Percentiles rank a stretch among this genome's conserved stretches.
phyloP scores from a whole-genome alignment of 2,113 vertebrate species.

The Crotalus tigris region DNA sequence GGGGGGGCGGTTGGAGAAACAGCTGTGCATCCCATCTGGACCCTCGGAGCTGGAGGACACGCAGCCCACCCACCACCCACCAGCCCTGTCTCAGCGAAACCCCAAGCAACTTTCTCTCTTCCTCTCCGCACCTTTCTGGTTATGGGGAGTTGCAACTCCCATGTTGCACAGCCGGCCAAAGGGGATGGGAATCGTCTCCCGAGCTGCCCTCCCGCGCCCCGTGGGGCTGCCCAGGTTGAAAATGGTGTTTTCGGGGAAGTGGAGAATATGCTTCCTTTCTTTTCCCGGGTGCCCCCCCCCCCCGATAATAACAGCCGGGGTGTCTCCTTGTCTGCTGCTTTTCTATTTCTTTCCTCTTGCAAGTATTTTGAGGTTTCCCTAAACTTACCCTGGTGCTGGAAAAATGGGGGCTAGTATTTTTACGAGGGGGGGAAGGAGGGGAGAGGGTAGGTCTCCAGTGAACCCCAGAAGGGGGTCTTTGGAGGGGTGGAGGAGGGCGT shows the following conservation, averaged over 20 bases:
- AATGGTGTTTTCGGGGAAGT: not conserved
- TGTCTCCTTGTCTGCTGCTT: not conserved
- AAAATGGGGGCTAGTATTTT: not conserved
- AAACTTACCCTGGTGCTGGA: not conserved
- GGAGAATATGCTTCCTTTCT: not conserved
- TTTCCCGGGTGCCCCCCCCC: accelerated
- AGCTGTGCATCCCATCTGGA: not conserved
- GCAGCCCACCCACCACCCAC: no score
- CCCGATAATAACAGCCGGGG: accelerated
- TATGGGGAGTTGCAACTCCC: not conserved
- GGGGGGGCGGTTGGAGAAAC: not conserved
- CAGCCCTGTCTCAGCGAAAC: not conserved
- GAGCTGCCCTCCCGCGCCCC: not conserved
- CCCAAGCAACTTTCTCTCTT: not conserved
- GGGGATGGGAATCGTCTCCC: no score
- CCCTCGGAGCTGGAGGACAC: not conserved
- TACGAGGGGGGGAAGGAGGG: not conserved
- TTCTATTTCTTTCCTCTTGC: not conserved
- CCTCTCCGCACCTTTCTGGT: not conserved
- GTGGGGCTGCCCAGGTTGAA: not conserved
- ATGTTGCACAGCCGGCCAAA: not conserved
- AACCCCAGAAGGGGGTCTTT: not conserved
- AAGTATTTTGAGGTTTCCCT: not conserved
- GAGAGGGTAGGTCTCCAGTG: not conserved
- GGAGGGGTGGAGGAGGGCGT: not conserved